Percentiles rank a stretch among this genome's conserved stretches.
Conservation (phyloP, 2,113 vertebrate species). For the Leptobrachium ailaonicum region DNA sequence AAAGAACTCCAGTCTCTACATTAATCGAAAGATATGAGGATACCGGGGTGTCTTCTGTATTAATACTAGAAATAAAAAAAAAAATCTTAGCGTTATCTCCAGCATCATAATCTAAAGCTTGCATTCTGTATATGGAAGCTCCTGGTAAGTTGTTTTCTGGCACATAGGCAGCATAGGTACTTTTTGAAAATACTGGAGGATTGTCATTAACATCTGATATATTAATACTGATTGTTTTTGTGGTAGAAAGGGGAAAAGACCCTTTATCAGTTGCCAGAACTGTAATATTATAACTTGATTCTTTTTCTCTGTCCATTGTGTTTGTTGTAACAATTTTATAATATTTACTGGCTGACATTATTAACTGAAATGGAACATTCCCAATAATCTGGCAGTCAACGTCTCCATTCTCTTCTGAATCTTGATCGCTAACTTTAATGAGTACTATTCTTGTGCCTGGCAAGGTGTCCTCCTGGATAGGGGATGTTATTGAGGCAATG, state of each 20-base stretch:
- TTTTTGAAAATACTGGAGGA: slow-evolving; percentile 69
- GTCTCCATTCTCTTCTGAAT: slow-evolving; percentile 69
- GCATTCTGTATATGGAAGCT: slow-evolving; percentile 30
- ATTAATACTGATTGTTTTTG: slow-evolving; percentile 65
- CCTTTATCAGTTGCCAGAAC: slow-evolving; percentile 65
- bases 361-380: slow-evolving; percentile 52
- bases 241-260: slow-evolving; percentile 66
- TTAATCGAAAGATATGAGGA: slow-evolving; percentile 66
- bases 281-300: slow-evolving; percentile 54
- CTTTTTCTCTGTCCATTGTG: slow-evolving; percentile 64
- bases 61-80: slow-evolving; percentile 57
- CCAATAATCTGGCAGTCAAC: slow-evolving; percentile 63
- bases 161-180: slow-evolving; percentile 67
- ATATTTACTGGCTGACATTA: slow-evolving; percentile 64
- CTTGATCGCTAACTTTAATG: slow-evolving; percentile 69
- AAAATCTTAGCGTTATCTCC: slow-evolving; percentile 64
- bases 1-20: slow-evolving; percentile 63
- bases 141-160: slow-evolving; percentile 67
- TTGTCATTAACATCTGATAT: slow-evolving; percentile 77
- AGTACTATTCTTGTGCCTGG: slow-evolving; percentile 68
- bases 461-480: slow-evolving; percentile 66
- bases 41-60: slow-evolving; percentile 47
- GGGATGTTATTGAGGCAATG: slow-evolving; percentile 54
- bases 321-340: slow-evolving; percentile 65
- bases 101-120: slow-evolving; percentile 37